A percentile compares a stretch with the other conserved stretches of the same genome.
phyloP scores from a whole-genome alignment of 2,797 vertebrate genomes.

The Threskiornis aethiopicus region DNA sequence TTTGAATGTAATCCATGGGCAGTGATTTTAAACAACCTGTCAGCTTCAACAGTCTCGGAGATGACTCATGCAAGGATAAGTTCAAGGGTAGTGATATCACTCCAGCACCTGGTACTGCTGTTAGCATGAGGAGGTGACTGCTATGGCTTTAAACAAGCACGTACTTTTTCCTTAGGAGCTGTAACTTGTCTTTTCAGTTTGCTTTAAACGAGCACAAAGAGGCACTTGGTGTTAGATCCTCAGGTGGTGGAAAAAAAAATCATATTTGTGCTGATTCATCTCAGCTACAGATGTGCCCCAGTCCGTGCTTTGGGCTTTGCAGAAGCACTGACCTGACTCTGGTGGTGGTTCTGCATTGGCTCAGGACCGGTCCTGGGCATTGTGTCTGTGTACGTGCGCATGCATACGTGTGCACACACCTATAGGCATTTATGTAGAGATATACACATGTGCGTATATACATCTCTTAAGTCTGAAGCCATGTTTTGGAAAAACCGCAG shows the following conservation, averaged over 20 bases:
- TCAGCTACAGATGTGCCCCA: neutral
- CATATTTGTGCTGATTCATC: neutral
- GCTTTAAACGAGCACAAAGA: neutral
- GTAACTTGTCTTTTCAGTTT: neutral
- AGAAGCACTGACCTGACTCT: neutral
- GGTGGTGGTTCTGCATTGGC: neutral
- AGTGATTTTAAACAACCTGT: slow-evolving; percentile 49
- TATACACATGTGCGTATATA: accelerated
- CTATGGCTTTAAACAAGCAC: neutral
- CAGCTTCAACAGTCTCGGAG: neutral
- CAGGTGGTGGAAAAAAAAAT: neutral
- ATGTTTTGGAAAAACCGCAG: neutral
- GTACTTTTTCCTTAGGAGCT: neutral
- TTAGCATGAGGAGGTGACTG: neutral
- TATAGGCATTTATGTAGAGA: neutral
- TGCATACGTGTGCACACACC: neutral
- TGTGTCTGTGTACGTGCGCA: neutral
- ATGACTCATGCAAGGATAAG: slow-evolving; percentile 18
- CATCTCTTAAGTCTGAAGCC: neutral
- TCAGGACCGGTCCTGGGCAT: accelerated
- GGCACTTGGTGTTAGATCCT: neutral
- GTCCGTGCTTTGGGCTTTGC: neutral
- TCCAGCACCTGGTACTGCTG: neutral
- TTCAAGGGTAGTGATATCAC: neutral
- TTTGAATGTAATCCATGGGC: slow-evolving; percentile 7